A percentile compares a stretch with the other conserved stretches of the same genome.
These are phyloP conservation scores for Oscheius sp. DNA, from an alignment of 2,888 invertebrate genomes.

Conservation along the genomic window DNA sequence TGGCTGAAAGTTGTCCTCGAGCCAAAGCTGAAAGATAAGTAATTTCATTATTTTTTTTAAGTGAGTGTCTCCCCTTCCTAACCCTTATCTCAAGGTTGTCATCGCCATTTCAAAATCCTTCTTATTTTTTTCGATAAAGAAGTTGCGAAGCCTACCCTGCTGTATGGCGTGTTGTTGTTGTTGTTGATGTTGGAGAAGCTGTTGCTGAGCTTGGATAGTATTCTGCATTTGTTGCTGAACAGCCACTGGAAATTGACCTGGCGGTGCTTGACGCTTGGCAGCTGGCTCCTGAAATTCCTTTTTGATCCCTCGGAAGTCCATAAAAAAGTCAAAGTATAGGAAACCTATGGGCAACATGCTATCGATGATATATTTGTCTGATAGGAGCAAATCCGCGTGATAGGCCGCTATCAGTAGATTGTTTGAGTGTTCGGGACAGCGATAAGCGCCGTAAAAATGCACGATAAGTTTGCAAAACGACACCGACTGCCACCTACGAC, in stretches of 20 bases:
- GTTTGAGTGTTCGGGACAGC: constrained; percentile 25
- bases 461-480: constrained; percentile 27
- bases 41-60: no score
- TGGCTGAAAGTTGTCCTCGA: constrained; percentile 9
- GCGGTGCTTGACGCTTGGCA: not conserved
- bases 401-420: constrained; percentile 27
- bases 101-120: not conserved
- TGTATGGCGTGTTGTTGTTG: constrained; percentile 7
- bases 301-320: no score
- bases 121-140: not conserved
- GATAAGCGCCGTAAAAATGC: constrained; percentile 30
- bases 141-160: not conserved
- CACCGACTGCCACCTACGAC: no score
- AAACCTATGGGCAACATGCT: not conserved
- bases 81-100: not conserved
- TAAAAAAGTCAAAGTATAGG: not conserved
- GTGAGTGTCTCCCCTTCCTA: not conserved
- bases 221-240: constrained; percentile 6
- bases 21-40: constrained; percentile 6
- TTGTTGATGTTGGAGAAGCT: constrained; percentile 11
- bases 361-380: constrained; percentile 22
- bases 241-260: not conserved
- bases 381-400: constrained; percentile 25
- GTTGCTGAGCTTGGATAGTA: constrained; percentile 9
- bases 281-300: constrained; percentile 8